phyloP scores from a whole-genome alignment of 1,140 invertebrate species.

The Bombus turneri region DNA sequence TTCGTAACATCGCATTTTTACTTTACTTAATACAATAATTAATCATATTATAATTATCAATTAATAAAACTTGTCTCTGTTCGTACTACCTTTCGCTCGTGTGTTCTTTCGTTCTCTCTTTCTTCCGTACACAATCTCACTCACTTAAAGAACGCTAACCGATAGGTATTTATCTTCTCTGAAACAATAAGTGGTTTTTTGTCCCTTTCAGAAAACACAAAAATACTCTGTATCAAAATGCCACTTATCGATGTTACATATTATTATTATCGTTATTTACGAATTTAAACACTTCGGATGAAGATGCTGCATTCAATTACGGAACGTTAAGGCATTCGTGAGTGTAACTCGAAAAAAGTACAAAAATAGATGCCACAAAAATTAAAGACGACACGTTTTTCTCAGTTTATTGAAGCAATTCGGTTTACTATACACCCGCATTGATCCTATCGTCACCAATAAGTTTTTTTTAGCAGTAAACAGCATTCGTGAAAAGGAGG shows the following conservation, averaged over 20 bases:
- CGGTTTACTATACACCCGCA: slow-evolving; percentile 32
- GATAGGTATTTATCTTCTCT: slow-evolving; percentile 41
- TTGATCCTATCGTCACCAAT: slow-evolving; percentile 31
- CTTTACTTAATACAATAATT: slow-evolving; percentile 79
- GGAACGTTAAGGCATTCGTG: slow-evolving; percentile 48
- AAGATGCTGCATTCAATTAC: slow-evolving; percentile 48
- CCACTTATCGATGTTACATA: slow-evolving; percentile 41
- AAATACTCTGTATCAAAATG: slow-evolving; percentile 46
- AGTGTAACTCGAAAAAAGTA: slow-evolving; percentile 41
- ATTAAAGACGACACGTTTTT: slow-evolving; percentile 41
- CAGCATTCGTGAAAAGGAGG: not conserved
- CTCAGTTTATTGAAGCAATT: slow-evolving; percentile 36
- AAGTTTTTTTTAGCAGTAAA: not conserved
- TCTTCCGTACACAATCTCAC: slow-evolving; percentile 33
- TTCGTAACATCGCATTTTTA: slow-evolving; percentile 71
- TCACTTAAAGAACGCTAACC: slow-evolving; percentile 40
- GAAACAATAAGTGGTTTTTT: slow-evolving; percentile 51
- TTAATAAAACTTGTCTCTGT: slow-evolving; percentile 78
- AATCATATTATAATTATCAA: slow-evolving; percentile 77
- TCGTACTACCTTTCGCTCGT: slow-evolving; percentile 57
- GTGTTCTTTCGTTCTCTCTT: slow-evolving; percentile 57
- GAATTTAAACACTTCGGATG: slow-evolving; percentile 40
- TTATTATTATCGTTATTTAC: slow-evolving; percentile 31
- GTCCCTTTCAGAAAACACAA: slow-evolving; percentile 42
- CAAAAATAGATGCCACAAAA: slow-evolving; percentile 45